phyloP scores from a whole-genome alignment of 2,113 vertebrate genomes.

The Dromiciops gliroides region DNA sequence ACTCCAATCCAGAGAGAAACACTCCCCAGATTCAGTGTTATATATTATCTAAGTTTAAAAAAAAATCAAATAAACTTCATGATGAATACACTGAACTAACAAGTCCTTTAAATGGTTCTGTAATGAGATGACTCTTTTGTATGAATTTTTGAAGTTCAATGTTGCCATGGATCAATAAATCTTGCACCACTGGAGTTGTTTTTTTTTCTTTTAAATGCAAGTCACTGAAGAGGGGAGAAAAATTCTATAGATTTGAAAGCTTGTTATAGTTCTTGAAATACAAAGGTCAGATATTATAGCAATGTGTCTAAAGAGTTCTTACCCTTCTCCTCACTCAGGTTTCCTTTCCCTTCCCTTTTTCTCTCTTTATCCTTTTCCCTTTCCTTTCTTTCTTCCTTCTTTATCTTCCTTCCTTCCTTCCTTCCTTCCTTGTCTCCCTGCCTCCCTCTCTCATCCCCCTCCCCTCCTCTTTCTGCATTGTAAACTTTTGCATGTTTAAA shows the following conservation, averaged over 20 bases:
- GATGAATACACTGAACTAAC: constrained; percentile 66
- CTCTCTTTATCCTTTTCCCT: no score
- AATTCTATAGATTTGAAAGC: constrained; percentile 76
- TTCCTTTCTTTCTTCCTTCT: neutral
- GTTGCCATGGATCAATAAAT: constrained; percentile 85
- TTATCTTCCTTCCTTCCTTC: no score
- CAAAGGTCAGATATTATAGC: constrained; percentile 74
- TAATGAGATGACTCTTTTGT: constrained; percentile 81
- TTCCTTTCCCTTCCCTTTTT: neutral
- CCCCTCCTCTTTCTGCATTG: neutral
- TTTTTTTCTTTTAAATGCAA: constrained; percentile 70
- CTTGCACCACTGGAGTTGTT: constrained; percentile 76
- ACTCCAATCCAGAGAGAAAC: constrained; percentile 11
- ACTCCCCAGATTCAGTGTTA: constrained; percentile 25
- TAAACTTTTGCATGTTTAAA: neutral
- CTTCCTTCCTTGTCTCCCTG: accelerated
- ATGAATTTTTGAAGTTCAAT: constrained; percentile 81
- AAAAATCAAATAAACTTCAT: constrained; percentile 61
- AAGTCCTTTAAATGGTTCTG: constrained; percentile 72
- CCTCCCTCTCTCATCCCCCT: neutral
- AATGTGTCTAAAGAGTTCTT: constrained; percentile 61
- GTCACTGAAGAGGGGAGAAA: constrained; percentile 69
- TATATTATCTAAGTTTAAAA: constrained; percentile 3
- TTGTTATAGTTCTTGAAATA: constrained; percentile 80
- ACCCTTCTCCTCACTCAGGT: neutral